Conservation (phyloP, 1,140 invertebrate genomes). For the Hyles vespertilio region DNA sequence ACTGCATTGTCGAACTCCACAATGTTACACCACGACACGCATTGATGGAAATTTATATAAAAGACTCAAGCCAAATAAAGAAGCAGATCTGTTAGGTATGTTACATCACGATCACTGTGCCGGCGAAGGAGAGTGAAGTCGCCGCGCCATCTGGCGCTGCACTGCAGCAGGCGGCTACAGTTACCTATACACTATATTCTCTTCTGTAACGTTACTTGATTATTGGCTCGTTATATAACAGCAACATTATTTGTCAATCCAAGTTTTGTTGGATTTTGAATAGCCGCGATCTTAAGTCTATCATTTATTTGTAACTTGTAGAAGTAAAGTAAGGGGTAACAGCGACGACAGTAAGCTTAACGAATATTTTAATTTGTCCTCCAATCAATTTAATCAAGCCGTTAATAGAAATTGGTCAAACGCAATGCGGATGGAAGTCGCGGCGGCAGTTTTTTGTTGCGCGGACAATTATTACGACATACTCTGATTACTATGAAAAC, state of each 20-base stretch:
- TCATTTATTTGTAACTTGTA: no score
- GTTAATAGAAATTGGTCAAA: conserved; percentile 11
- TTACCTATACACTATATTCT: not conserved
- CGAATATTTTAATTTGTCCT: conserved; percentile 1
- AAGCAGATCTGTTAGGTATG: conserved; percentile 13
- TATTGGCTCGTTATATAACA: no score
- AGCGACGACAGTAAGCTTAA: not conserved
- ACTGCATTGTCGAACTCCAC: conserved; percentile 30
- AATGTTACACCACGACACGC: conserved; percentile 21
- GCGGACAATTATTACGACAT: conserved; percentile 61
- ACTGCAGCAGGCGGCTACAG: not conserved
- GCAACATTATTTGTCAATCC: no score
- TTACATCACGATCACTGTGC: conserved; percentile 6
- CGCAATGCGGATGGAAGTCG: conserved; percentile 54
- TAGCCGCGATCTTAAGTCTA: no score
- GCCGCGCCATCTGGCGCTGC: conserved; percentile 36
- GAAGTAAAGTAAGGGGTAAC: no score
- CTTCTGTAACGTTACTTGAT: no score
- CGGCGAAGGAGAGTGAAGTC: not conserved
- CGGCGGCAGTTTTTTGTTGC: conserved; percentile 42
- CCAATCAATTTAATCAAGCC: not conserved
- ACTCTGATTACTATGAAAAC: conserved; percentile 64
- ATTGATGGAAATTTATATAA: conserved; percentile 15
- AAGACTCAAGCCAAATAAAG: conserved; percentile 11
- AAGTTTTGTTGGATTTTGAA: no score